A percentile compares a stretch with the other conserved stretches of the same genome.
Conservation (phyloP, 2,113 vertebrate genomes). For the Colossoma macropomum region DNA sequence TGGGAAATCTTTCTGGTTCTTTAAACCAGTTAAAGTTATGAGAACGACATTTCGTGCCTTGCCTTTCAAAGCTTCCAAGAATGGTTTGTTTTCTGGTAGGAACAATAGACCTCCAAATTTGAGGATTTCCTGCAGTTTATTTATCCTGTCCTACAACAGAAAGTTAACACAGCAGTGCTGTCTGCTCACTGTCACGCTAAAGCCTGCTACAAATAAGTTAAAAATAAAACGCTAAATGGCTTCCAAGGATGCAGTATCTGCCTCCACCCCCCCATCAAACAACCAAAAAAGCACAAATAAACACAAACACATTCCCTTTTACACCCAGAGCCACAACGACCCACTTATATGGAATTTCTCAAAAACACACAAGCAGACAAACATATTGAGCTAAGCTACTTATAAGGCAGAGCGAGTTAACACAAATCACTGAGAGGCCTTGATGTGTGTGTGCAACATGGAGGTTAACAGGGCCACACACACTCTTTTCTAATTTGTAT, state of each 20-base stretch:
- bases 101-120: conserved; percentile 42
- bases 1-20: not conserved
- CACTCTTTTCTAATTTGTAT: not conserved
- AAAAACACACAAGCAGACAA: not conserved
- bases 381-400: not conserved
- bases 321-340: not conserved
- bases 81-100: conserved; percentile 32
- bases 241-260: conserved; percentile 6
- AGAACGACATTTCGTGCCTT: conserved; percentile 34
- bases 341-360: not conserved
- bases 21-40: conserved; percentile 4
- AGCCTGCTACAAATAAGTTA: not conserved
- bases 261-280: conserved; percentile 7
- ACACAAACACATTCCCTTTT: not conserved
- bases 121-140: conserved; percentile 50
- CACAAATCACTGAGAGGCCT: not conserved
- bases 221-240: not conserved
- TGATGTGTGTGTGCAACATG: conserved; percentile 3
- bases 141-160: conserved; percentile 35
- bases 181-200: conserved; percentile 32
- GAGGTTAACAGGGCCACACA: conserved; percentile 13
- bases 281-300: conserved; percentile 1
- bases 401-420: not conserved
- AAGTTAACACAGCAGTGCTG: conserved; percentile 15
- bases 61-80: conserved; percentile 30